Evolutionary conservation across 2,888 invertebrate species (phyloP), one percentile per base, ranked within the genome.

Genomic region (Leptinotarsa juncta): DNA sequence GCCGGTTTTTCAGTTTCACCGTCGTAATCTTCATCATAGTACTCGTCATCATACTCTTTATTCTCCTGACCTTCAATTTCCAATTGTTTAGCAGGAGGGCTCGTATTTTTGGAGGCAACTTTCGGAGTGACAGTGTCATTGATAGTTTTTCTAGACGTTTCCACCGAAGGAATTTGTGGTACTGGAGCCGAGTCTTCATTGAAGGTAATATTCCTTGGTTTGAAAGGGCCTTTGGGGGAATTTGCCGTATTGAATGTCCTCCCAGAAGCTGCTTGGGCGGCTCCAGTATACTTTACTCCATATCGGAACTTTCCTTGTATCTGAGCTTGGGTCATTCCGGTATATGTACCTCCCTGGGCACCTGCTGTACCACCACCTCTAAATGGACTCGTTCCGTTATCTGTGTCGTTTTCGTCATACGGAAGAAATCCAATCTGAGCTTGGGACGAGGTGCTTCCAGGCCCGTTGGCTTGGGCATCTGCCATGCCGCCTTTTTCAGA

Each of bases 361-460:
- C 94, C 93, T 0, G 96, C 93, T 76, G 93, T 91, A 10, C 95
- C 96, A 50, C 94, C 93, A 1, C 96, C 95, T 72, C 91, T 91
- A 83, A 93, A 93, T 4, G 94, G 92, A 74, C 87, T 88, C 67
- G 89, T 88, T 78, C 91, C 90, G 57, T 84, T 85, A 65, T 89
- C 88, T 42, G 87, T 82, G 15, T 92, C 92, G 74, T 90, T 90
- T 72, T 93, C 91, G 82, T 92, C 90, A 81, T 92, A 92, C 0
- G 96, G 96, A 70, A 93, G 92, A 84, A 96, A 96, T 1, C 95
- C 96, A 76, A 96, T 95, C 88, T 96, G 96, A 3, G 96, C 96
- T 89, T 96, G 96, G 50, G 95, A 96, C 0, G 95, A 95, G 1
- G 96, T 95, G 82, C 93, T 94, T 4, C 95, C 96, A 3, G 94